Base-by-base conservation (phyloP, 2,113 vertebrate genomes). In the Eudyptes chrysolophus region DNA sequence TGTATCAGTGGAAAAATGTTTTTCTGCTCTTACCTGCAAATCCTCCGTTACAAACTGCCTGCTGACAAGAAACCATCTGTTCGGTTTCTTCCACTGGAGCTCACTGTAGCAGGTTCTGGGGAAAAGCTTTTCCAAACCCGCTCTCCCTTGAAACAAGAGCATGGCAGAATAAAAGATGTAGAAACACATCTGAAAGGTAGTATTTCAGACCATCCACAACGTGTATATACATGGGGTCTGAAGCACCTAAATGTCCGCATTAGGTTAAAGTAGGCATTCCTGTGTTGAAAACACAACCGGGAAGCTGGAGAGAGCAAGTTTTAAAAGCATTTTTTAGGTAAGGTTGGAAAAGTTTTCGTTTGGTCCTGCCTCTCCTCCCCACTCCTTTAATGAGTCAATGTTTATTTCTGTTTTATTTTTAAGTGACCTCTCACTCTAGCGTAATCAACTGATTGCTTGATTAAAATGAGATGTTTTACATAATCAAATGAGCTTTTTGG, bases 351-450 rank as follows among this genome's bases (percentile, higher is more conserved):
- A 66, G 7, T 18, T 76, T 66, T 76, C 38, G 16, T 57, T 84
- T 84, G 26, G 18, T 82, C 16, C 18, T 16, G 8, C 54, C 10
- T 78, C 9, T 69, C 5, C 14, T 84, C 30, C 49, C 8, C 2
- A 3, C 34, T 75, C 14, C 6, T 77, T 55, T 46, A 12, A 16
- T 54, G 25, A 83, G 12, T 42, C 0, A 0, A 8, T 87, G 34
- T 62, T 97, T 80, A n/a, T 70, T 94, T 69, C 57, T 36, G 24
- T 81, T 75, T 66, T 79, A 54, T 85, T 92, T 94, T 92, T 54
- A 36, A 70, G 40, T 96, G 89, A 91, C 86, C 84, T 51, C 76
- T 89, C 20, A 21, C 58, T 60, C 61, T 46, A 13, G 48, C 42
- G 38, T 58, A 95, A 88, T 95, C 62, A 69, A 20, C 44, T 42